These are phyloP conservation scores for Leucophenga varia DNA, from an alignment of 1,140 invertebrate genomes.

Conservation along the genomic window DNA sequence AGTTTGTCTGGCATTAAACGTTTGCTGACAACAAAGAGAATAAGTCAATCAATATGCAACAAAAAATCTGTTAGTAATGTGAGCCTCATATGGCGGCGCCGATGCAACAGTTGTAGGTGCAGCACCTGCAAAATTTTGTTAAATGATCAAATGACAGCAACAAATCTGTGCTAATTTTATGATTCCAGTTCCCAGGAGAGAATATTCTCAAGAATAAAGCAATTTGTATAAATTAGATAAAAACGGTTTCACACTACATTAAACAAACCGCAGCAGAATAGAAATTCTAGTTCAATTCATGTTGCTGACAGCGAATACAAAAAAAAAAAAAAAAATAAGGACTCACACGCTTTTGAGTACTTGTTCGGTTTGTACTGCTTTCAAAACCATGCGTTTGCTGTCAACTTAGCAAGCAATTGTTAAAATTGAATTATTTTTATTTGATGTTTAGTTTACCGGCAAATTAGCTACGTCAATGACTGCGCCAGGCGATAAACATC, in stretches of 20 bases:
- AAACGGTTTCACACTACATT: slow-evolving; percentile 37
- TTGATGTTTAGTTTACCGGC: slow-evolving; percentile 51
- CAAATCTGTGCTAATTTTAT: no score
- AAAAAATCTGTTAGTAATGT: slow-evolving; percentile 33
- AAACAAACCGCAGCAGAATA: slow-evolving; percentile 20
- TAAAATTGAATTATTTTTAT: slow-evolving; percentile 56
- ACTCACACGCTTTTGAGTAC: no score
- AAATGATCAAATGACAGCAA: no score
- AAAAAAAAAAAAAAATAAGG: no score
- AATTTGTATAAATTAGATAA: slow-evolving; percentile 30
- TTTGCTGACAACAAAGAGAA: no score
- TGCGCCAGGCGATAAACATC: slow-evolving; percentile 2
- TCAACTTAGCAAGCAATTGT: slow-evolving; percentile 42
- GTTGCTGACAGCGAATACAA: no score
- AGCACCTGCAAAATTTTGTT: slow-evolving; percentile 31
- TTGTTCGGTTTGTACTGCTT: no score
- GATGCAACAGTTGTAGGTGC: neutral
- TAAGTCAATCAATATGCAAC: neutral
- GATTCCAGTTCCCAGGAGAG: slow-evolving; percentile 43
- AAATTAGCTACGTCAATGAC: slow-evolving; percentile 51
- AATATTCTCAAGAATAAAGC: slow-evolving; percentile 7
- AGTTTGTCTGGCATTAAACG: no score
- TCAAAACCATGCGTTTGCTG: no score
- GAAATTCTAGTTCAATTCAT: no score
- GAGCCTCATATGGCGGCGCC: slow-evolving; percentile 26